A percentile compares a stretch with the other conserved stretches of the same genome.
phyloP scores from a whole-genome alignment of 2,888 invertebrate species.

The Agrochola macilenta region DNA sequence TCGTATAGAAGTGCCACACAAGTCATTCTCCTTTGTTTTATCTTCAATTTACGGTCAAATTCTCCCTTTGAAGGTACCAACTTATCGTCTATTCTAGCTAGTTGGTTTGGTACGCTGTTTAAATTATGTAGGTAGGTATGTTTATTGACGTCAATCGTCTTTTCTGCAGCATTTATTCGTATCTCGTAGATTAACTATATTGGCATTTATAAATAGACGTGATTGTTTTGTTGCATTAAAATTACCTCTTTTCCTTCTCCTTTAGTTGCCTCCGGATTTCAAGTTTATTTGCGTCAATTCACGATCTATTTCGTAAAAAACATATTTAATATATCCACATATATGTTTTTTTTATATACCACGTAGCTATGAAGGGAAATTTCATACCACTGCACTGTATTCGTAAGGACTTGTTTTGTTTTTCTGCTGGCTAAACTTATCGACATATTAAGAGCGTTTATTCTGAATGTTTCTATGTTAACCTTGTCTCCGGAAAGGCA shows the following conservation, averaged over 20 bases:
- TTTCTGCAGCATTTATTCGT: constrained; percentile 52
- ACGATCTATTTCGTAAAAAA: neutral
- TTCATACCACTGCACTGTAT: too few relatives aligned
- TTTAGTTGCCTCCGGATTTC: neutral
- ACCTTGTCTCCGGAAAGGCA: constrained; percentile 1
- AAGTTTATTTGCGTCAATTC: neutral
- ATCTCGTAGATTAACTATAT: constrained; percentile 45
- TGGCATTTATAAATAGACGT: constrained; percentile 42
- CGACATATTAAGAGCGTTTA: neutral
- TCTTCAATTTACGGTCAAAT: constrained; percentile 27
- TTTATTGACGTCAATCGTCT: constrained; percentile 61
- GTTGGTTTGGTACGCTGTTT: constrained; percentile 21
- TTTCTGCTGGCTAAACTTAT: neutral
- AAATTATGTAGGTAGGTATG: constrained; percentile 22
- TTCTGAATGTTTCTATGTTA: neutral
- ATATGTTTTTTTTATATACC: too few relatives aligned
- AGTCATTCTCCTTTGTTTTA: constrained; percentile 36
- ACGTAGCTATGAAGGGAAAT: neutral
- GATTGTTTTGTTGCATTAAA: constrained; percentile 36
- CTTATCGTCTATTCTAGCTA: constrained; percentile 11
- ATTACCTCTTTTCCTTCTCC: constrained; percentile 3
- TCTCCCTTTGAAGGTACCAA: constrained; percentile 37
- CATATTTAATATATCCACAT: too few relatives aligned
- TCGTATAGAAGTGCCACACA: constrained; percentile 16
- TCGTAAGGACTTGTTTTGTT: neutral